These are phyloP conservation scores for Lasioglossum malachurum DNA, from an alignment of 2,888 invertebrate species.

Conservation along the genomic window DNA sequence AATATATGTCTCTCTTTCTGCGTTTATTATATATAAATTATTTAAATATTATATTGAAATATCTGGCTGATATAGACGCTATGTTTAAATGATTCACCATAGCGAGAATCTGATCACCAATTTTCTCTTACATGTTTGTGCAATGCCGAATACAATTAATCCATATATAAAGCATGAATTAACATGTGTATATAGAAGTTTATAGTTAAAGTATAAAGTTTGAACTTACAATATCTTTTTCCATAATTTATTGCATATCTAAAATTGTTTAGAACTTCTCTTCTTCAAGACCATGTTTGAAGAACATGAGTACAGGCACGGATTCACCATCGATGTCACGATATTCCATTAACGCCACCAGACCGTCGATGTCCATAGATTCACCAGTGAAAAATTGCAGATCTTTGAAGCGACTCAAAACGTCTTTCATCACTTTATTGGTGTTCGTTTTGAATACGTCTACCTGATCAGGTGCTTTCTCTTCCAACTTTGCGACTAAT, in stretches of 20 bases:
- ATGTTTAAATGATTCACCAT: slow-evolving; percentile 48
- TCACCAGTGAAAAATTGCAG: slow-evolving; percentile 97
- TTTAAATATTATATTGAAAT: slow-evolving; percentile 43
- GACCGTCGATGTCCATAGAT: slow-evolving; percentile 96
- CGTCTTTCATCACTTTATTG: slow-evolving; percentile 97
- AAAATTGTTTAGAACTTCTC: slow-evolving; percentile 93
- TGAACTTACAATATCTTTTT: slow-evolving; percentile 81
- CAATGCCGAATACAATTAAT: slow-evolving; percentile 72
- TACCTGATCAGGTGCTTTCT: slow-evolving; percentile 93
- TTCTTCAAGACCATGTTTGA: slow-evolving; percentile 97
- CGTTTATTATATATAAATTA: background rate
- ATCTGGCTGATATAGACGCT: slow-evolving; percentile 75
- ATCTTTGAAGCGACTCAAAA: slow-evolving; percentile 95
- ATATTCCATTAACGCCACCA: slow-evolving; percentile 97
- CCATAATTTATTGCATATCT: slow-evolving; percentile 81
- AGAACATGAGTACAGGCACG: slow-evolving; percentile 96
- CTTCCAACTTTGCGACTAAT: slow-evolving; percentile 93
- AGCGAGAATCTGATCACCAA: slow-evolving; percentile 77
- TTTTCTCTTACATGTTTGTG: slow-evolving; percentile 80
- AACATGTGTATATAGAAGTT: slow-evolving; percentile 61
- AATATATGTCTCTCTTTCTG: slow-evolving; percentile 4
- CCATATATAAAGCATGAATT: slow-evolving; percentile 69
- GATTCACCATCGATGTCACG: slow-evolving; percentile 94
- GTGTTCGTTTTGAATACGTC: slow-evolving; percentile 95
- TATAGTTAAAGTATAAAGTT: background rate